Percentiles rank a stretch among this genome's conserved stretches.
These are phyloP conservation scores for Halictus quadricinctus DNA, from an alignment of 2,888 invertebrate genomes.

Conservation along the genomic window DNA sequence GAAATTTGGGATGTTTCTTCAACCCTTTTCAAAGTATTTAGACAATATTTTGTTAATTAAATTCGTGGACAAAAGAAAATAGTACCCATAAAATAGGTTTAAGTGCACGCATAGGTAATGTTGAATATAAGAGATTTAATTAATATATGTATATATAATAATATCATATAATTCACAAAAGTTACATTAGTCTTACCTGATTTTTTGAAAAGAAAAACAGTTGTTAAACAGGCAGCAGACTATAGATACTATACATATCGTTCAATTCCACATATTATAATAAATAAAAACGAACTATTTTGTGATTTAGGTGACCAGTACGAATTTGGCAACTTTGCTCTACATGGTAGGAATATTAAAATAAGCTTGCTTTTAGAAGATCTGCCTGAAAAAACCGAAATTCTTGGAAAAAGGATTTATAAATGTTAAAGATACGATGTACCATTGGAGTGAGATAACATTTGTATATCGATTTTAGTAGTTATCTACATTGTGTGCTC, in stretches of 20 bases:
- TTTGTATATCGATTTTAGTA: not conserved
- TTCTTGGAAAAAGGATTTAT: not conserved
- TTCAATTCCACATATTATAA: not conserved
- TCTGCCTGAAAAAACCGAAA: not conserved
- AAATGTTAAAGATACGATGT: too few relatives aligned
- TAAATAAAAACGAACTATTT: not conserved
- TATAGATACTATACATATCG: not conserved
- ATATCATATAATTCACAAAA: not conserved
- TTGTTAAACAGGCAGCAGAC: not conserved
- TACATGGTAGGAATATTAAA: not conserved
- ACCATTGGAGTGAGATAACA: not conserved
- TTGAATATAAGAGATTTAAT: not conserved
- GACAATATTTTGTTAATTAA: not conserved
- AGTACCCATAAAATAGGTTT: too few relatives aligned
- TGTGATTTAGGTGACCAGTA: not conserved
- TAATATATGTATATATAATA: not conserved
- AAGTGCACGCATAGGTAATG: not conserved
- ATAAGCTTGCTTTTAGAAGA: not conserved
- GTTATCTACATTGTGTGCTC: not conserved
- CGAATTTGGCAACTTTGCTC: not conserved
- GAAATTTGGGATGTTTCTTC: too few relatives aligned
- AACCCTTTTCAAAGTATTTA: not conserved
- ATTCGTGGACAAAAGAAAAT: not conserved
- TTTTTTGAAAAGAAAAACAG: not conserved
- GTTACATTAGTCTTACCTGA: not conserved